Percentiles rank a stretch among this genome's conserved stretches.
Conservation (phyloP, 1,140 invertebrate genomes). For the Argopecten irradians region DNA sequence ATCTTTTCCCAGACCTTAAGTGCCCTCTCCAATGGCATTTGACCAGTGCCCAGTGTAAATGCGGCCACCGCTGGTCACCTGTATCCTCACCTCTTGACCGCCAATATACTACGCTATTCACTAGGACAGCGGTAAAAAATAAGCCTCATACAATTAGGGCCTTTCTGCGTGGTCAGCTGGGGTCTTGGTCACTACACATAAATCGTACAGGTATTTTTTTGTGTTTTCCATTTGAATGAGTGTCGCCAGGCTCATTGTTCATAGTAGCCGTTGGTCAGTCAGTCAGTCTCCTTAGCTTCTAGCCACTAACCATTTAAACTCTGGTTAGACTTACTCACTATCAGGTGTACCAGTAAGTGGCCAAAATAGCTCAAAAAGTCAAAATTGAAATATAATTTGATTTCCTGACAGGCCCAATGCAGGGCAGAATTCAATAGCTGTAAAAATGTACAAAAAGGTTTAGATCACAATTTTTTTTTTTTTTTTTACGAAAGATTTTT, state of each 20-base stretch:
- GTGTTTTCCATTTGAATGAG: neutral
- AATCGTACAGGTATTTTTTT: neutral
- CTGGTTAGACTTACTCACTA: too few species aligned
- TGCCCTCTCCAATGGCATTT: constrained; percentile 12
- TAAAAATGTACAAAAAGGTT: neutral
- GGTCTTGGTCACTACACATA: neutral
- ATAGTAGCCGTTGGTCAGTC: neutral
- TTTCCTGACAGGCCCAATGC: neutral
- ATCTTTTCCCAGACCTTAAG: constrained; percentile 21
- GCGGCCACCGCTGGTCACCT: constrained; percentile 33
- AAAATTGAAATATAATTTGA: neutral
- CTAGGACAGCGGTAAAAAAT: constrained; percentile 34
- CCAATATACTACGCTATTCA: constrained; percentile 34
- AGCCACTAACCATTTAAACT: neutral
- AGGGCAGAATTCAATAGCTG: neutral
- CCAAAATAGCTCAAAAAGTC: neutral
- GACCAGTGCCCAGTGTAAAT: constrained; percentile 16
- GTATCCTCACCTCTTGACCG: constrained; percentile 38
- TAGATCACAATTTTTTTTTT: too few species aligned
- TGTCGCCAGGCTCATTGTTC: neutral
- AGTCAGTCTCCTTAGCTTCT: neutral
- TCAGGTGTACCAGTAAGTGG: neutral
- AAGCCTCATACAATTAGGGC: constrained; percentile 28
- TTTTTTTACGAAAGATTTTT: too few species aligned
- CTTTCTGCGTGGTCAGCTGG: neutral